Evolutionary conservation across 2,113 vertebrate genomes (phyloP), one percentile per base, ranked within the genome.

Genomic region (Apaloderma vittatum): DNA sequence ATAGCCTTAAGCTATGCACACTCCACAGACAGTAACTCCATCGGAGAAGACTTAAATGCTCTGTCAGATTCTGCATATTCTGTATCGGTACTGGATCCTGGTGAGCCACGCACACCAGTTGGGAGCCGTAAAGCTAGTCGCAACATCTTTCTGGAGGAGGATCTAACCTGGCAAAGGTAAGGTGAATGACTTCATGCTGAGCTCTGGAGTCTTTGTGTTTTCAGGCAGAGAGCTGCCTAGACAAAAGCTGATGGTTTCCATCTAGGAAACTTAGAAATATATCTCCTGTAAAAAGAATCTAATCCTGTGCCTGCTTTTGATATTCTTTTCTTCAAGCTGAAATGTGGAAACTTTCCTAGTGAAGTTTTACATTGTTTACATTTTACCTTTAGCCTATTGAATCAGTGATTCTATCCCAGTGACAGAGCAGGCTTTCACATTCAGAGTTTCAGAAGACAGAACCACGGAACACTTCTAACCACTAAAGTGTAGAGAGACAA

Each of bases 111-210:
- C 59, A 99, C 99, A 0, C 99, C 99, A 1, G 98, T 99, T 23
- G 99, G 99, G 7, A 99, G 99, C 52, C 99, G 99, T 36, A 99
- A 99, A 97, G 98, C 99, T 82, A 99, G 99, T 97, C 99, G 99
- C 82, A 99, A 99, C 97, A 99, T 99, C 95, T 99, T 99, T 94
- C 98, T 99, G 61, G 99, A 99, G 97, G 99, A 99, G 95, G 99
- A 99, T 95, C 97, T 99, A 49, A 98, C 99, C 67, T 99, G 99
- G 99, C 99, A 99, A 97, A 99, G 99, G 99, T 99, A 98, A 83
- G 46, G 40, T 54, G 15, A 66, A 5, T 40, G 55, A 8, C 26
- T 71, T 59, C 21, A 1, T 59, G 27, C 45, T 65, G 24, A 84
- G n/a, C 46, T 81, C 12, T 27, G 26, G 24, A 49, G 21, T 78